These are phyloP conservation scores for Zelostemma sp. DNA, from an alignment of 1,140 invertebrate genomes.

Conservation along the genomic window DNA sequence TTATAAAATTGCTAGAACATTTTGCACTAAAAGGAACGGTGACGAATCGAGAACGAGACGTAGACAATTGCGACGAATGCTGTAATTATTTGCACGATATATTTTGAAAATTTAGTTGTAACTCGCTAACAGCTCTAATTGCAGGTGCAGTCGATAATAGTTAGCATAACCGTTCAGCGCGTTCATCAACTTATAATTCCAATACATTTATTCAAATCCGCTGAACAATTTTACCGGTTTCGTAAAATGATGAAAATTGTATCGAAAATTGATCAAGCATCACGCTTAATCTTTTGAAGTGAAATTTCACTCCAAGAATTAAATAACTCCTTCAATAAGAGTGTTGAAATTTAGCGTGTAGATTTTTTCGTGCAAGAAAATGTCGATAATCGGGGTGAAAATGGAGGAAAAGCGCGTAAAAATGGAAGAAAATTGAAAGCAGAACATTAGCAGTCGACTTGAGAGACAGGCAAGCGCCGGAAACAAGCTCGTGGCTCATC, in stretches of 20 bases:
- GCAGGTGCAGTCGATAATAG: constrained; percentile 40
- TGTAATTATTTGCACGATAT: constrained; percentile 48
- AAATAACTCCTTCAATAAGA: too few relatives aligned
- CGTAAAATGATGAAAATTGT: too few relatives aligned
- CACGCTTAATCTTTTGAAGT: too few relatives aligned
- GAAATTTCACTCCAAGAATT: too few relatives aligned
- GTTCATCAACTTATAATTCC: not conserved
- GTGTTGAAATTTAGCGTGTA: too few relatives aligned
- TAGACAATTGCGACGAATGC: constrained; percentile 28
- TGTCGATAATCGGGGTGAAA: constrained; percentile 9
- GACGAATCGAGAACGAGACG: too few relatives aligned
- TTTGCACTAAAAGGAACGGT: too few relatives aligned
- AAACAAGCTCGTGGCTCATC: constrained; percentile 62
- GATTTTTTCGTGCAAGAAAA: too few relatives aligned
- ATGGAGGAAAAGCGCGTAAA: constrained; percentile 17
- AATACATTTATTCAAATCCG: not conserved
- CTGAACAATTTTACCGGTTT: not conserved
- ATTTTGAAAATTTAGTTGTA: constrained; percentile 50
- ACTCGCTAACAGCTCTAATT: constrained; percentile 53
- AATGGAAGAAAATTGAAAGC: constrained; percentile 35
- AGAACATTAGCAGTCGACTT: constrained; percentile 28
- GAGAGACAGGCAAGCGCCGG: constrained; percentile 41
- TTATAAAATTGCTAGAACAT: not conserved
- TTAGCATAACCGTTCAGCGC: constrained; percentile 17
- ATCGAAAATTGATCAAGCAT: too few relatives aligned